Evolutionary conservation across 2,797 vertebrate species (phyloP).

Genomic region (Eurystomus glaucurus): DNA sequence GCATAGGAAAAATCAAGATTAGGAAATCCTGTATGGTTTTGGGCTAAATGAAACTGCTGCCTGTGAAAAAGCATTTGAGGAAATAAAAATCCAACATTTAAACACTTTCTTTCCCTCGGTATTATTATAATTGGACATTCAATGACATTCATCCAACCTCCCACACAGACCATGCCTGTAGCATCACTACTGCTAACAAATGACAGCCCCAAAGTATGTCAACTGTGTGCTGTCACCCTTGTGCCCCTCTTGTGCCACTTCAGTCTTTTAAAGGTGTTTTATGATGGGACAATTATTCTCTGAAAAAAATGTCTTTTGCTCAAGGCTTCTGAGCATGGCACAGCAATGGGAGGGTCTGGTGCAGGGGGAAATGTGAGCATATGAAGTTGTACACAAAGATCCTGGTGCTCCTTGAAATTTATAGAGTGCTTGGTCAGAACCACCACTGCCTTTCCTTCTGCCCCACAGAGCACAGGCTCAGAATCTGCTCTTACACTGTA

Average conservation of each 20-base stretch:
- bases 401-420: background rate
- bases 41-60: background rate
- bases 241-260: background rate
- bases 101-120: background rate
- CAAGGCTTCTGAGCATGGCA: background rate
- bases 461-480: background rate
- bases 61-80: background rate
- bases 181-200: background rate
- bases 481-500: background rate
- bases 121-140: background rate
- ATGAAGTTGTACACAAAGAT: background rate
- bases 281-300: background rate
- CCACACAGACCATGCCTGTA: background rate
- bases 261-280: background rate
- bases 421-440: background rate
- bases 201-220: background rate
- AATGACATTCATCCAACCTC: rapidly evolving
- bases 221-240: background rate
- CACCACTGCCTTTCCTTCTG: background rate
- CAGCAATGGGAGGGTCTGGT: background rate
- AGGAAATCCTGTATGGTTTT: background rate
- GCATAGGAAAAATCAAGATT: background rate
- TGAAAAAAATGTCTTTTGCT: background rate
- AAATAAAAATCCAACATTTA: background rate
- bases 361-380: rapidly evolving